These are phyloP conservation scores for Cosmia pyralina DNA, from an alignment of 2,888 invertebrate genomes.

Conservation along the genomic window DNA sequence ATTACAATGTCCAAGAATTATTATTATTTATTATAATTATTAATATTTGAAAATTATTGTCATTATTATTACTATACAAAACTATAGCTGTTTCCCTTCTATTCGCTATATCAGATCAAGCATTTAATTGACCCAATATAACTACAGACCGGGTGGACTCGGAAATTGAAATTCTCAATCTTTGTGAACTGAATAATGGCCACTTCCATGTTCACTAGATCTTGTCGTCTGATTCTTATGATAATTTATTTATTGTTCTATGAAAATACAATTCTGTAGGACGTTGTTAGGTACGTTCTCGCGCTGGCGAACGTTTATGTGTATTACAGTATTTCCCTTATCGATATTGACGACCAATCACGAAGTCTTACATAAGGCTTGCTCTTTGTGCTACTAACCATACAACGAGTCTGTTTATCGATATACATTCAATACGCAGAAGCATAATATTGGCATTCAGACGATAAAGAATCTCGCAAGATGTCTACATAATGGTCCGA, in stretches of 20 bases:
- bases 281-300: constrained; percentile 3
- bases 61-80: too few relatives aligned
- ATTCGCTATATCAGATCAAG: constrained; percentile 36
- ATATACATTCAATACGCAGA: constrained; percentile 35
- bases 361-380: constrained; percentile 41
- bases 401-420: constrained; percentile 48
- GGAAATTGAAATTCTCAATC: constrained; percentile 56
- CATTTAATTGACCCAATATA: constrained; percentile 42
- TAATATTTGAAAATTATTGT: too few relatives aligned
- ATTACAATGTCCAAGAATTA: too few relatives aligned
- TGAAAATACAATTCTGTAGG: constrained; percentile 29
- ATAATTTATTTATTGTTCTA: constrained; percentile 54
- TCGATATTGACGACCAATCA: constrained; percentile 52
- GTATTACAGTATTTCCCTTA: constrained; percentile 48
- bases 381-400: constrained; percentile 18
- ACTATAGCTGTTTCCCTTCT: constrained; percentile 6
- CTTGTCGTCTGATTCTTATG: constrained; percentile 35
- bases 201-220: constrained; percentile 33
- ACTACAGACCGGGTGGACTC: constrained; percentile 27
- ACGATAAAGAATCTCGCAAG: constrained; percentile 32
- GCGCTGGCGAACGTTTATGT: constrained; percentile 17
- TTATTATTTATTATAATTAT: too few relatives aligned
- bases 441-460: constrained; percentile 48
- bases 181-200: constrained; percentile 50
- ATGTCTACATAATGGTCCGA: constrained; percentile 27